Percentiles rank a stretch among this genome's conserved stretches.
Evolutionary conservation across 1,140 invertebrate genomes (phyloP).

Genomic region (Cherax destructor): DNA sequence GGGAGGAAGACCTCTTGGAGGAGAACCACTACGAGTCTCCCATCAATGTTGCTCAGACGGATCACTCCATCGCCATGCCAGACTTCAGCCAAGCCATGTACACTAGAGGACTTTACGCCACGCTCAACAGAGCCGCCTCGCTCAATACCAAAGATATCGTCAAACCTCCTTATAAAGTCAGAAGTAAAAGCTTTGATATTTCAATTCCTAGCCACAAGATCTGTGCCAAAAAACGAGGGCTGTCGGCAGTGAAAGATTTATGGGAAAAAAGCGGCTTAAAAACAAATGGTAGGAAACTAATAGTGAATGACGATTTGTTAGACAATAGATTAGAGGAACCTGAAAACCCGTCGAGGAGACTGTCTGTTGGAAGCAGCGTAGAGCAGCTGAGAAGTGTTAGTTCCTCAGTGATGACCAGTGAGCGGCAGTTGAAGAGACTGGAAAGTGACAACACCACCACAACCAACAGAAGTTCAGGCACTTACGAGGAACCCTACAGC

Average conservation of each 20-base stretch:
- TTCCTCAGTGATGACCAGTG: constrained; percentile 3
- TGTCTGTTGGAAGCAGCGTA: constrained; percentile 15
- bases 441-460: background rate
- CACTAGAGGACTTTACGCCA: constrained; percentile 23
- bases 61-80: background rate
- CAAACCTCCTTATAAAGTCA: constrained; percentile 35
- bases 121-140: constrained; percentile 31
- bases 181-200: constrained; percentile 29
- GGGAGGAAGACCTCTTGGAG: background rate
- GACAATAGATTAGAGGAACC: background rate
- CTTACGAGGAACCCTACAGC: constrained; percentile 6
- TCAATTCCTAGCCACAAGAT: background rate
- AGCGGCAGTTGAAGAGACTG: too few relatives aligned
- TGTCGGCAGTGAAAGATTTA: constrained; percentile 35
- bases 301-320: constrained; percentile 38
- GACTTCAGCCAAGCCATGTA: constrained; percentile 30
- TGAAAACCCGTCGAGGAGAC: background rate
- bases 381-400: background rate
- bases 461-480: background rate
- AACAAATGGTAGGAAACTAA: constrained; percentile 66
- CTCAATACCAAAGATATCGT: constrained; percentile 40
- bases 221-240: constrained; percentile 50
- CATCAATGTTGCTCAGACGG: background rate
- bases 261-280: constrained; percentile 69
- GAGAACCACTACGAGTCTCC: constrained; percentile 8